Conservation (phyloP, 2,888 invertebrate genomes). For the Schrankia costaestrigalis region DNA sequence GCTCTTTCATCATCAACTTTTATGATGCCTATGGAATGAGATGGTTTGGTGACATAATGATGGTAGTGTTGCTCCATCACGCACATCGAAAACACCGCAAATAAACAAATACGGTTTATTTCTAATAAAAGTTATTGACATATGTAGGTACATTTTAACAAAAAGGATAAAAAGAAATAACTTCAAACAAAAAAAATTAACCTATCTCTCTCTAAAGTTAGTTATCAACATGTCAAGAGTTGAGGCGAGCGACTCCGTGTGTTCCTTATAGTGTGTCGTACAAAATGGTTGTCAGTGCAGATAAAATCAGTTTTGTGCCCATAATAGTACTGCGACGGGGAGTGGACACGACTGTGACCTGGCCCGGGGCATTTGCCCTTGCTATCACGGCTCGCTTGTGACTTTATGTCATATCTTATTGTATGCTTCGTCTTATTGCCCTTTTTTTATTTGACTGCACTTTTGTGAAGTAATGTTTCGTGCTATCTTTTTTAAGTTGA, state of each 20-base stretch:
- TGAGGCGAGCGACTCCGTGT: slow-evolving; percentile 7
- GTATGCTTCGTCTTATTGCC: slow-evolving; percentile 28
- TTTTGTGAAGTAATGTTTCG: slow-evolving; percentile 3
- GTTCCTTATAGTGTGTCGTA: slow-evolving; percentile 20
- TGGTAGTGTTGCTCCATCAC: too few relatives aligned
- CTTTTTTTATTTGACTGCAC: slow-evolving; percentile 17
- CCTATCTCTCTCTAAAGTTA: too few relatives aligned
- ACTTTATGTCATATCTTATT: slow-evolving; percentile 42
- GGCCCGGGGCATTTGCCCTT: slow-evolving; percentile 41
- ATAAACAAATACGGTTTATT: too few relatives aligned
- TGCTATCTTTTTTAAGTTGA: too few relatives aligned
- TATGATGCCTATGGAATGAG: too few relatives aligned
- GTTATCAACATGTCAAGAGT: slow-evolving; percentile 18
- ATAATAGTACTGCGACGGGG: slow-evolving; percentile 38
- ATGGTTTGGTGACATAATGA: too few relatives aligned
- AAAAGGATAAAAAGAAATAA: too few relatives aligned
- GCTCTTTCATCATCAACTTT: too few relatives aligned
- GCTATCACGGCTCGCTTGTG: slow-evolving; percentile 42
- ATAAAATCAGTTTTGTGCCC: slow-evolving; percentile 48
- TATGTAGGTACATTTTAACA: too few relatives aligned
- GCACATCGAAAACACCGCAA: too few relatives aligned
- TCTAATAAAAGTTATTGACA: too few relatives aligned
- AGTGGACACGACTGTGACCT: slow-evolving; percentile 48
- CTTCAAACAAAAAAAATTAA: too few relatives aligned
- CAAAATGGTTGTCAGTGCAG: slow-evolving; percentile 43